Base-by-base conservation (phyloP, 2,113 vertebrate species). In the Turdus rufiventris region DNA sequence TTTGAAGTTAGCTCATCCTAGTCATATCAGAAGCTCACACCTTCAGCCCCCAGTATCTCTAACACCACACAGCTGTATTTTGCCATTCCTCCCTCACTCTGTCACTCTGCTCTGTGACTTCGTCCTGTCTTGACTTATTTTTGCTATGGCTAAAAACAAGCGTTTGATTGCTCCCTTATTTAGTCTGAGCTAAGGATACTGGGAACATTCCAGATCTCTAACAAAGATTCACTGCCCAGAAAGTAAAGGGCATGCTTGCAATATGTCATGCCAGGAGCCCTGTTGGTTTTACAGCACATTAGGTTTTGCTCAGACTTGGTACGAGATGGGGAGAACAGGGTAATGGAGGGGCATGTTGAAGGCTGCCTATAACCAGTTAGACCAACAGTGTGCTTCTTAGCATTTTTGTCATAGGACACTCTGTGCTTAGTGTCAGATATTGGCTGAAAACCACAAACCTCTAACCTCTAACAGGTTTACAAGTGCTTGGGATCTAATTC, bases 101-200 rank as follows among this genome's bases (percentile, higher is more conserved):
- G 53, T 87, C 60, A 26, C 54, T 57, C 78, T 62, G 53, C 82
- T 82, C 33, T 1, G 36, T 91, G 87, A 74, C 76, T 92, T 77
- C 14, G 21, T 65, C 57, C 40, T 58, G 42, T 65, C 62, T 76
- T 29, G 73, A 70, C 68, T 92, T 93, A 90, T 68, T 85, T 96
- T 79, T 0, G 2, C 63, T 80, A 6, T 65, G 34, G 34, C 90
- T 93, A 66, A 79, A 91, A 96, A 62, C 82, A 85, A 72, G 50
- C 50, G 34, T 76, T 91, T 82, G 75, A 76, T 83, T 80, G 58
- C 78, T 95, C 71, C 72, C 72, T 90, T 95, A 89, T 88, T 96
- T 96, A 94, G 85, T 89, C 92, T 88, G 88, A 94, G 78, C 93
- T 93, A 79, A 72, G 91, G 74, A 45, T 70, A 88, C 8, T 78